Conservation (phyloP, 2,888 invertebrate genomes). For the Limnephilus lunatus region DNA sequence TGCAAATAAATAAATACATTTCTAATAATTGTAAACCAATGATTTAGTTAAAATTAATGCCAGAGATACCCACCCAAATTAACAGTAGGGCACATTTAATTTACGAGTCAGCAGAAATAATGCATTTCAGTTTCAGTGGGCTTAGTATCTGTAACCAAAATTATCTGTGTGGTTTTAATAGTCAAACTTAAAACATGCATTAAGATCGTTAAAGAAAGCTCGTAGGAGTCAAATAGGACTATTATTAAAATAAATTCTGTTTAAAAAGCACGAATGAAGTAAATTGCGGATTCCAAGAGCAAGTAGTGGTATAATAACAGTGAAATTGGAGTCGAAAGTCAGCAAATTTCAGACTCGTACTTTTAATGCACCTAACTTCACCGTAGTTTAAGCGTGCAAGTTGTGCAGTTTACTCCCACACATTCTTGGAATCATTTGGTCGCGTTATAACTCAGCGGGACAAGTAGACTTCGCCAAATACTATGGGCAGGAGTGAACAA, state of each 20-base stretch:
- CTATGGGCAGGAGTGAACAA: neutral
- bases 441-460: neutral
- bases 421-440: conserved; percentile 12
- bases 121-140: too few relatives aligned
- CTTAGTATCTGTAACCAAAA: neutral
- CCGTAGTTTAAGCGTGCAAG: neutral
- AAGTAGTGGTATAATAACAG: neutral
- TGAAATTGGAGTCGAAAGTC: neutral
- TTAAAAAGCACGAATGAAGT: neutral
- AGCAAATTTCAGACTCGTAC: neutral
- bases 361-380: conserved; percentile 15
- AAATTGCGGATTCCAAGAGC: neutral
- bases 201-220: neutral
- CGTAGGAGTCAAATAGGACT: neutral
- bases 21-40: too few relatives aligned
- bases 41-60: too few relatives aligned
- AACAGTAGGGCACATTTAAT: too few relatives aligned
- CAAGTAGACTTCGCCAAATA: neutral
- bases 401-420: conserved; percentile 28
- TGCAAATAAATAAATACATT: too few relatives aligned
- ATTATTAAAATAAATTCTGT: neutral
- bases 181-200: neutral
- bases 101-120: neutral
- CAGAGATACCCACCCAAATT: too few relatives aligned
- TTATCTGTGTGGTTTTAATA: neutral